Evolutionary conservation across 2,113 vertebrate genomes (phyloP).

Genomic region (Hydrolagus affinis): DNA sequence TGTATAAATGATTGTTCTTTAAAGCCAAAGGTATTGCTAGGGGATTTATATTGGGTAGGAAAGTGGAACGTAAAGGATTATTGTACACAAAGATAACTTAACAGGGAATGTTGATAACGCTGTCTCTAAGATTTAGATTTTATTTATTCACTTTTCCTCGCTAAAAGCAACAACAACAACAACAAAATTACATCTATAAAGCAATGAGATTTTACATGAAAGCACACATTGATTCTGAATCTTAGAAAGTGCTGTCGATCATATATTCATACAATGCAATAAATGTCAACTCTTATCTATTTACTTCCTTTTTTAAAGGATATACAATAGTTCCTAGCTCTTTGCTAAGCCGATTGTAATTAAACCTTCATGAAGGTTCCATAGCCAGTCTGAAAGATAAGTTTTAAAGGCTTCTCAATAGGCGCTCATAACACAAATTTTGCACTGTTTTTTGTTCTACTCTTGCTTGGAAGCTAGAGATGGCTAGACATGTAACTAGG

Average conservation of each 20-base stretch:
- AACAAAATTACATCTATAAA: too few relatives aligned
- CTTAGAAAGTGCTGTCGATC: background rate
- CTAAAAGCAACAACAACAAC: too few relatives aligned
- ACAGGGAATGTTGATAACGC: background rate
- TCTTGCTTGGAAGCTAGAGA: background rate
- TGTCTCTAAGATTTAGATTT: background rate
- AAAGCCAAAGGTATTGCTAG: background rate
- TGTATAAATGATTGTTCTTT: background rate
- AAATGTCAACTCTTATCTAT: background rate
- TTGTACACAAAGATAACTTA: conserved; percentile 1
- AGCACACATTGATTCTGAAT: background rate
- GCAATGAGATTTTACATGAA: background rate
- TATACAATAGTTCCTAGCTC: background rate
- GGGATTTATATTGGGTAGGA: background rate
- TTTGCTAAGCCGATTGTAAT: background rate
- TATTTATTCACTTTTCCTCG: background rate
- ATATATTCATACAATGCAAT: background rate
- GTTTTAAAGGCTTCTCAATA: background rate
- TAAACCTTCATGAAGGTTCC: background rate
- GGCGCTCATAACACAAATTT: background rate
- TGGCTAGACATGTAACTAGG: background rate
- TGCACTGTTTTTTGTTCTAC: background rate
- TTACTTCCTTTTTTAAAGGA: background rate
- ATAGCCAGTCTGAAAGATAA: background rate
- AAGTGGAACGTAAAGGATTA: background rate